Evolutionary conservation across 2,797 vertebrate species (phyloP).

Genomic region (Diplodus puntazzo): DNA sequence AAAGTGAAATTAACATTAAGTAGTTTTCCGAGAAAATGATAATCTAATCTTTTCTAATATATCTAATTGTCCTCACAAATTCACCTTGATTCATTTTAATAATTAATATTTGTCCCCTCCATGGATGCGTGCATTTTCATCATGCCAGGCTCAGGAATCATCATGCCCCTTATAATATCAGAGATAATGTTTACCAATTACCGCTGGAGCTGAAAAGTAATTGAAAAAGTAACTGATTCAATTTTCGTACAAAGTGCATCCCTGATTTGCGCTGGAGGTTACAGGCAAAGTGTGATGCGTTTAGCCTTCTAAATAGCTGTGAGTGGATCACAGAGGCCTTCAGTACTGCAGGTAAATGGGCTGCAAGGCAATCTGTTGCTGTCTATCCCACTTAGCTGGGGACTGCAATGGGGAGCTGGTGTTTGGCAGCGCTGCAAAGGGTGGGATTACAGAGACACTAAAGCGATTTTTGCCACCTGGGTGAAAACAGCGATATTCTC

Average conservation of each 20-base stretch:
- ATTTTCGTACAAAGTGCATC: conserved; percentile 36
- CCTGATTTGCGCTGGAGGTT: conserved; percentile 38
- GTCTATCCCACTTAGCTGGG: conserved; percentile 75
- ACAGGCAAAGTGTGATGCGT: conserved; percentile 41
- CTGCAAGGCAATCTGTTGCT: conserved; percentile 80
- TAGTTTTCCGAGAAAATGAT: background rate
- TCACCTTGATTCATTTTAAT: background rate
- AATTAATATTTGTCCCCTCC: background rate
- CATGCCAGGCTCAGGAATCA: conserved; percentile 17
- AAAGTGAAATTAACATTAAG: background rate
- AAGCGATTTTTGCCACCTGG: conserved; percentile 32
- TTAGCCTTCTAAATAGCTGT: conserved; percentile 64
- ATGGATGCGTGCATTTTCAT: conserved; percentile 33
- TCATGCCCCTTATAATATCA: conserved; percentile 22
- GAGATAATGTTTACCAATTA: conserved; percentile 44
- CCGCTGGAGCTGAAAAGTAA: conserved; percentile 38
- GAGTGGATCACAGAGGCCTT: conserved; percentile 70
- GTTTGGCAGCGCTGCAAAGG: conserved; percentile 49
- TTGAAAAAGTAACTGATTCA: conserved; percentile 50
- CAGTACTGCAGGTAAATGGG: conserved; percentile 70
- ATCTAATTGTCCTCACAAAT: conserved; percentile 4
- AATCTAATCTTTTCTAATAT: background rate
- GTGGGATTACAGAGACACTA: conserved; percentile 55
- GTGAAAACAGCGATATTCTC: conserved; percentile 28
- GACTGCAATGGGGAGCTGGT: conserved; percentile 46